These are phyloP conservation scores for Laterallus jamaicensis DNA, from an alignment of 2,113 vertebrate species.

Conservation along the genomic window DNA sequence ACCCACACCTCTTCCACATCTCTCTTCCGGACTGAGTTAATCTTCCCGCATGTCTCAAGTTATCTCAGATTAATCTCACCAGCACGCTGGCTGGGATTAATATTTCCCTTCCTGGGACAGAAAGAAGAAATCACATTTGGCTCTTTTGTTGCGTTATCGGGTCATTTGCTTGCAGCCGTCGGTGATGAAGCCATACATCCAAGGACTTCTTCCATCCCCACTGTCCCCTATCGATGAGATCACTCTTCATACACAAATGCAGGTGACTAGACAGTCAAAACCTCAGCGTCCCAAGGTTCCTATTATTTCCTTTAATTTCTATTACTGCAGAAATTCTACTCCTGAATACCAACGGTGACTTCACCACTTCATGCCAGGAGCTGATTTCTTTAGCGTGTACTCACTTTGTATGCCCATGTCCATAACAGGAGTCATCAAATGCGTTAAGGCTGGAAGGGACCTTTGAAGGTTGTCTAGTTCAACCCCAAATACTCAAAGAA, in stretches of 20 bases:
- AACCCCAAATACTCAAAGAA: not conserved
- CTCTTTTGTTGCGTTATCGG: accelerated
- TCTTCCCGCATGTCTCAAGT: not conserved
- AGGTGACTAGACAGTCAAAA: not conserved
- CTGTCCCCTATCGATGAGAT: not conserved
- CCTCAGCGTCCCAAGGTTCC: not conserved
- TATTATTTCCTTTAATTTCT: not conserved
- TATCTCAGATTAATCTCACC: not conserved
- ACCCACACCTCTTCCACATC: accelerated
- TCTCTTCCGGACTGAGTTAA: not conserved
- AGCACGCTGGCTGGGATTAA: not conserved
- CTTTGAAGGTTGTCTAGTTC: too few relatives aligned
- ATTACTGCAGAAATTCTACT: not conserved
- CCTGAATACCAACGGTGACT: not conserved
- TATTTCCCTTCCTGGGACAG: not conserved
- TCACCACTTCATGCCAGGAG: not conserved
- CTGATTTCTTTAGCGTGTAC: not conserved
- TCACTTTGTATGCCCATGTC: not conserved
- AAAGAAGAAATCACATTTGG: not conserved
- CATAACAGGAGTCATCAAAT: not conserved
- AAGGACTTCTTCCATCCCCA: not conserved
- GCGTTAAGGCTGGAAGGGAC: too few relatives aligned
- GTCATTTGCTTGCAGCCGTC: not conserved
- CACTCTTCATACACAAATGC: not conserved
- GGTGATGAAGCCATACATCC: not conserved